Evolutionary conservation across 2,888 invertebrate genomes (phyloP), one percentile per base, ranked within the genome.

Genomic region (Dysmachus trigonus): DNA sequence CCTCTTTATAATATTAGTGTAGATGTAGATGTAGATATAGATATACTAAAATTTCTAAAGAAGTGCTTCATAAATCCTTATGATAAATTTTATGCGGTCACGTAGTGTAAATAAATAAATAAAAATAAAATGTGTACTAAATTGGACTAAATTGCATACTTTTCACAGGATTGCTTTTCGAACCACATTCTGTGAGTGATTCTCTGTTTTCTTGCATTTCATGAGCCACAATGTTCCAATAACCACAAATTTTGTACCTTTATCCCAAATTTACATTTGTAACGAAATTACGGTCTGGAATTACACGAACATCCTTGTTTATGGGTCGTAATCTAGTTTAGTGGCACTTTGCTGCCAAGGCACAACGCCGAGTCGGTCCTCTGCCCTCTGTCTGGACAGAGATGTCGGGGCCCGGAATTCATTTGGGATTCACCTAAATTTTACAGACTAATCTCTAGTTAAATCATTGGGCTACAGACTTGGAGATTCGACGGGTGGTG

Each of bases 261-360:
- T 62, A 82, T 82, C 81, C 35, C 35, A 18, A 82, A 82, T 82
- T 82, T 82, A 82, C 81, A 82, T 82, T 82, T 82, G 81, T 62
- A 82, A 82, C 81, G 22, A 82, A 82, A 82, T 82, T 82, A 82
- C 81, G 81, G 81, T 62, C 62, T 33, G 13, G 62, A 82, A 82
- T 53, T 82, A 82, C 35, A 62, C 62, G 62, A 82, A 62, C 62
- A 82, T 82, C 81, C 81, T 53, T 82, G 81, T 82, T 82, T 82
- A 82, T 82, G 81, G 22, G 53, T 82, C 62, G 62, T 82, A 82
- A 82, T 82, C 81, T 62, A 62, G 18, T 82, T 82, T 62, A 82
- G 81, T 31, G 62, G 62, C 81, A 82, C 62, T 33, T 62, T 62
- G 35, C 62, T 62, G 13, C n/a, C 53, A 62, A 62, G 62, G 53